phyloP scores from a whole-genome alignment of 1,140 invertebrate genomes.

The Zaprionus gabonicus region DNA sequence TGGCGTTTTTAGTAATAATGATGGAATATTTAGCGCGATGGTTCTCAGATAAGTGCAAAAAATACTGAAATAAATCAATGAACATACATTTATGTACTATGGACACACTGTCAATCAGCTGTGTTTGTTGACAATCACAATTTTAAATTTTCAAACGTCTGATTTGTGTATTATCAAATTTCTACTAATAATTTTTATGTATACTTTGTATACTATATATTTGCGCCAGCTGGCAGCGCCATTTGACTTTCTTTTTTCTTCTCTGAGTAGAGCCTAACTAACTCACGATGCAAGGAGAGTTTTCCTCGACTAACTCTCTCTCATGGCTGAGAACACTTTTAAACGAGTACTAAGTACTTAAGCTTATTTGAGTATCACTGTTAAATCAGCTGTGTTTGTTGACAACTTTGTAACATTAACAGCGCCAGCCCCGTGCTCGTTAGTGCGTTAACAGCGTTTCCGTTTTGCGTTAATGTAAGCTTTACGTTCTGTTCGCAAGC shows the following conservation, averaged over 20 bases:
- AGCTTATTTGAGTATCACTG: neutral
- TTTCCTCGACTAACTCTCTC: neutral
- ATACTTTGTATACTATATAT: neutral
- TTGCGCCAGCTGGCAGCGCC: neutral
- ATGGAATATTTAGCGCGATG: too few species aligned
- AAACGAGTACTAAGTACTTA: neutral
- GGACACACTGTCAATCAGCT: neutral
- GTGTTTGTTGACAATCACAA: neutral
- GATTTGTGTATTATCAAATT: too few species aligned
- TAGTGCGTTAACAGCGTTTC: neutral
- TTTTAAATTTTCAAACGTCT: neutral
- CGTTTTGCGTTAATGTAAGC: neutral
- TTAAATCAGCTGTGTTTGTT: neutral
- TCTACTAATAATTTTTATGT: too few species aligned
- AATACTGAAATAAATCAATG: neutral
- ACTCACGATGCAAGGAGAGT: neutral
- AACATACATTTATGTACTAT: neutral
- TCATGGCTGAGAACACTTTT: neutral
- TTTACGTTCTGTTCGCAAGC: conserved; percentile 6
- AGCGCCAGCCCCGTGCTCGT: neutral
- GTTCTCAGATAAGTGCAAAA: neutral
- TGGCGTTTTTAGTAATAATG: too few species aligned
- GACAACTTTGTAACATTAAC: neutral
- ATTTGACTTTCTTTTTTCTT: neutral
- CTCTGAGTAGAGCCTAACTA: neutral